Evolutionary conservation across 2,888 invertebrate species (phyloP), one percentile per base, ranked within the genome.

Genomic region (Synanthedon formicaeformis): DNA sequence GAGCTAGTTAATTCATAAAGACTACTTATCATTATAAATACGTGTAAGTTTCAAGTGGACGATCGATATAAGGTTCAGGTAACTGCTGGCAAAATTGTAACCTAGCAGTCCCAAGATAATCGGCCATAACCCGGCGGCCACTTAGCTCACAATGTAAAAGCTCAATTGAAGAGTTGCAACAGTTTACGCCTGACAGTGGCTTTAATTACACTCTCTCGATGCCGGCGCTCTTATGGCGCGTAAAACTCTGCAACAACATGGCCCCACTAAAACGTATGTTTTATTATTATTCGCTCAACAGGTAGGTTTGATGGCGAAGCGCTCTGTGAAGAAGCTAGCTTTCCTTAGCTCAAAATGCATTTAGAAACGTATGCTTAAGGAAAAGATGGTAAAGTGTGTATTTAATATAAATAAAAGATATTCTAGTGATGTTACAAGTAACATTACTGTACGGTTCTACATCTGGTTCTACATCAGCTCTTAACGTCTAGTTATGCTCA

Each of bases 251-350:
- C 57, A 57, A 60, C 65, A 61, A 64, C 60, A 64, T 55, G 58
- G 59, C 62, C 58, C 58, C 56, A 55, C 64, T 64, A 62, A 66
- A 67, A 64, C 60, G 56, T 57, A 62, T 64, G 60, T 65, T 78
- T 78, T 81, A 78, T 75, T 73, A 73, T 77, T 78, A 75, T 79
- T 75, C 72, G 73, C 63, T 75, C 78, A 81, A 79, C 77, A 78
- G 74, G 79, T 79, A 71, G 62, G 57, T 56, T 45, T n/a, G 45
- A 45, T 12, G 45, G 45, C 45, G 45, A 45, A 13, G 45, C 13
- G 45, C 45, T 45, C 8, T 45, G 45, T 45, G 14, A 45, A 45
- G 45, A 45, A 12, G 45, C 45, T 34, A 34, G 10, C 34, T 34
- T 34, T 34, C 2, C 34, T 34, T 10, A 1, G 34, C 34, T 34